These are phyloP conservation scores for Lamprotornis superbus DNA, from an alignment of 2,113 vertebrate species.

Conservation along the genomic window DNA sequence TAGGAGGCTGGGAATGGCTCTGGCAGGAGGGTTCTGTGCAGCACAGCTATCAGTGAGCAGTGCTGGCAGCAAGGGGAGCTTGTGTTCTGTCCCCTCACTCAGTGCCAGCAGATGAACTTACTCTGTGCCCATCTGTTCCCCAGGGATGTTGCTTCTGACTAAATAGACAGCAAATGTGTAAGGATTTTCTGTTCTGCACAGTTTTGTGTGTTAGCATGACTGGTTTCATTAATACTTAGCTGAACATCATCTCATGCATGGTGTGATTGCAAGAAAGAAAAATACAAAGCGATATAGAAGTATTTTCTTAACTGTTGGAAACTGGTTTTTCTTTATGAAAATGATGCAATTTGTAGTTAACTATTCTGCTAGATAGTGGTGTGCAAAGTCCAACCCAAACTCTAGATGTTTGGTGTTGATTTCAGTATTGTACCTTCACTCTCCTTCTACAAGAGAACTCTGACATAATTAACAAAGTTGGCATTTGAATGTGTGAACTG, in stretches of 20 bases:
- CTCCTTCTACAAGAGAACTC: background rate
- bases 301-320: background rate
- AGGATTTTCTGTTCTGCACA: background rate
- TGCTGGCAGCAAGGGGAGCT: background rate
- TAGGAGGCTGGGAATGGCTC: fast-evolving
- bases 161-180: background rate
- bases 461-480: background rate
- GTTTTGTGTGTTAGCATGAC: background rate
- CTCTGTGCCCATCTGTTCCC: fast-evolving
- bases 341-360: background rate
- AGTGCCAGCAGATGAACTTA: fast-evolving
- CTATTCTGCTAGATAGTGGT: background rate
- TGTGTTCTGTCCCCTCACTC: background rate
- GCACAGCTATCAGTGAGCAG: background rate
- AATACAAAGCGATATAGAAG: background rate
- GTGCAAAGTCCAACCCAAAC: background rate
- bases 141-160: background rate
- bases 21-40: background rate
- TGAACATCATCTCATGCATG: background rate
- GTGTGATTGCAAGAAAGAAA: background rate
- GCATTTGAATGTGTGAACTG: background rate
- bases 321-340: background rate
- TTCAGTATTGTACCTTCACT: background rate
- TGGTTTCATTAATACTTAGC: background rate
- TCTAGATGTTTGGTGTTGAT: background rate